A percentile compares a stretch with the other conserved stretches of the same genome.
phyloP scores from a whole-genome alignment of 2,113 vertebrate genomes.

The Trogon melanurus region DNA sequence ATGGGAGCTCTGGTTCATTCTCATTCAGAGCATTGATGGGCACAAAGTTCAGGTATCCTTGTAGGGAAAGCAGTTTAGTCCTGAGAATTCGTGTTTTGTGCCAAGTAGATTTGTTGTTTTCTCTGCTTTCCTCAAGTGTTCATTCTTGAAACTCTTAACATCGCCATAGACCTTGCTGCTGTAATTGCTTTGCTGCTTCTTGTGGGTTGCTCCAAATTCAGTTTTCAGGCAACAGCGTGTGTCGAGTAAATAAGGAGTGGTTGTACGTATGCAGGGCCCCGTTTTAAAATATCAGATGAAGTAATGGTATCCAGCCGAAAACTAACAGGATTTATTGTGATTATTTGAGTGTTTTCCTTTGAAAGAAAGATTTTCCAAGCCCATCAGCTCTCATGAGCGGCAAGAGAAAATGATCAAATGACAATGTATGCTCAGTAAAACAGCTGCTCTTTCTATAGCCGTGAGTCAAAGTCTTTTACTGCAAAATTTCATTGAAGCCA shows the following conservation, averaged over 20 bases:
- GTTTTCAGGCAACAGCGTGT: background rate
- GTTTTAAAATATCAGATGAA: background rate
- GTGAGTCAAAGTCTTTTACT: background rate
- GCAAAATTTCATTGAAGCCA: background rate
- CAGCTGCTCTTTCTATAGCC: conserved; percentile 17
- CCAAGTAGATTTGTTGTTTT: background rate
- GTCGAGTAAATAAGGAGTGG: background rate
- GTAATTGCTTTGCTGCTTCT: background rate
- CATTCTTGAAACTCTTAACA: background rate
- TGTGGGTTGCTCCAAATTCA: background rate
- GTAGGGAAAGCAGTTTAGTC: background rate
- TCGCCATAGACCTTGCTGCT: background rate
- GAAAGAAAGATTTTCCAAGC: background rate
- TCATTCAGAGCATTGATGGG: background rate
- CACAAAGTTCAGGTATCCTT: background rate
- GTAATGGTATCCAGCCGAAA: background rate
- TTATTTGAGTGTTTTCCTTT: background rate
- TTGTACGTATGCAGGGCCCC: background rate
- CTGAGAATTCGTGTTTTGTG: background rate
- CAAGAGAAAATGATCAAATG: conserved; percentile 8
- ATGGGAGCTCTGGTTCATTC: background rate
- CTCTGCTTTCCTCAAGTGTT: background rate
- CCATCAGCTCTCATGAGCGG: background rate
- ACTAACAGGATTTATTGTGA: background rate
- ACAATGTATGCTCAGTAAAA: background rate